These are phyloP conservation scores for Melitaea cinxia DNA, from an alignment of 1,140 invertebrate species.

Conservation along the genomic window DNA sequence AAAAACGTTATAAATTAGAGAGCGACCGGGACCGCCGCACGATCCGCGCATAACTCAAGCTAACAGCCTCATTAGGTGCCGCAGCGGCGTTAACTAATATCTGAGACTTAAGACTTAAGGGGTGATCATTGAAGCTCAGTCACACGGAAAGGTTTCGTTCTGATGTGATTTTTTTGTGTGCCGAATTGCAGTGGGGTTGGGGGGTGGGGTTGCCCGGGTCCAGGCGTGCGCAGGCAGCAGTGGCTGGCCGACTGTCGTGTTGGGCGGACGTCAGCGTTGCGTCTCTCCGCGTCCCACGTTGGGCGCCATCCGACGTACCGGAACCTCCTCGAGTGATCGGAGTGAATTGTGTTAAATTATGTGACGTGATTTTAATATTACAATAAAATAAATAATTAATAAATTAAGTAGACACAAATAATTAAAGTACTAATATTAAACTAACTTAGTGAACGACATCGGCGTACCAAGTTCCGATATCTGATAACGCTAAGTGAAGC, in stretches of 20 bases:
- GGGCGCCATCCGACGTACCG: constrained; percentile 57
- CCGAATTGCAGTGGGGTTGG: constrained; percentile 64
- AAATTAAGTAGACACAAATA: constrained; percentile 4
- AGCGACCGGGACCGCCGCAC: constrained; percentile 46
- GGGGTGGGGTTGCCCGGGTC: constrained; percentile 64
- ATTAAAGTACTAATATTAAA: constrained; percentile 14
- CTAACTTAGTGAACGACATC: constrained; percentile 39
- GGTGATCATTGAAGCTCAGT: constrained; percentile 65
- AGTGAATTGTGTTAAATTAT: constrained; percentile 27
- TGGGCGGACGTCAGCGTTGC: constrained; percentile 34
- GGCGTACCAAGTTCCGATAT: constrained; percentile 40
- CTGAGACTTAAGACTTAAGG: constrained; percentile 63
- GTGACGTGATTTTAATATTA: constrained; percentile 25
- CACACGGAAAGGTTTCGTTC: constrained; percentile 71
- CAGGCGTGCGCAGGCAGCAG: constrained; percentile 77
- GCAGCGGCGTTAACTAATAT: constrained; percentile 69
- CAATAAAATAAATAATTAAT: not conserved
- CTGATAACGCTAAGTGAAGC: constrained; percentile 49
- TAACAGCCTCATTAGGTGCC: constrained; percentile 59
- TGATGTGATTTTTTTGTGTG: constrained; percentile 71
- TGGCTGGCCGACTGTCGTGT: constrained; percentile 48
- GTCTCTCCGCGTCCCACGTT: constrained; percentile 45
- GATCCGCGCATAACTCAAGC: constrained; percentile 54
- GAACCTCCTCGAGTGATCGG: constrained; percentile 28
- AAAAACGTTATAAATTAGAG: constrained; percentile 64